Base-by-base conservation (phyloP, 2,797 vertebrate species). In the Pipistrellus kuhlii region DNA sequence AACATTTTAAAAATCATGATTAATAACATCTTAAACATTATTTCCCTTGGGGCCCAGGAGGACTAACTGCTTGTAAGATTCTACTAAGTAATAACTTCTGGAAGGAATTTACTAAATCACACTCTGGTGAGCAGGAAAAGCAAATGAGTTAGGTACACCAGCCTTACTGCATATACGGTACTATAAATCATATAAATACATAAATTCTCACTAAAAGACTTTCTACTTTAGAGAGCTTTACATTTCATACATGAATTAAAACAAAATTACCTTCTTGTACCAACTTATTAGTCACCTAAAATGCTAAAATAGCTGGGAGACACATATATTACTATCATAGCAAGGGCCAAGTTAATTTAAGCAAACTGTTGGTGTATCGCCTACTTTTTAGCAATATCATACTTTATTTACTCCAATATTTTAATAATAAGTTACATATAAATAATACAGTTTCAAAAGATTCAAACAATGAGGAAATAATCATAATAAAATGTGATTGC, bases 21-120 rank as follows among this genome's bases (percentile, higher is more conserved):
- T 87, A 84, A 66, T 8, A 32, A 4, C 11, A 27, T 90, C 62
- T 77, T 82, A 82, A 77, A 76, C 14, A 88, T 66, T 84, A 95
- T 92, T 94, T 90, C 68, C 62, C 77, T 85, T 68, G 86, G 17
- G 41, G 59, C 5, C 72, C 72, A 85, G 44, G 23, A 85, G 71
- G 69, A 44, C 15, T 13, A 0, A 92, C 32, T 6, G 35, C 92
- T n/a, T 83, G 57, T 38, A 83, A 90, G 44, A 91, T 72, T 76
- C 32, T 72, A 82, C 35, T 48, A 86, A 73, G 84, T 62, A 81
- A 81, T 72, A 35, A 88, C 77, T 91, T 88, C 48, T 48, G 46
- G 53, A 81, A 77, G 76, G 25, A 66, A 88, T 88, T 90, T 71
- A 57, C 57, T 64, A 80, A 57, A 53, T 21, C 38, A 76, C 17